Conservation (phyloP, 2,113 vertebrate genomes). For the Brachyhypopomus gauderio region DNA sequence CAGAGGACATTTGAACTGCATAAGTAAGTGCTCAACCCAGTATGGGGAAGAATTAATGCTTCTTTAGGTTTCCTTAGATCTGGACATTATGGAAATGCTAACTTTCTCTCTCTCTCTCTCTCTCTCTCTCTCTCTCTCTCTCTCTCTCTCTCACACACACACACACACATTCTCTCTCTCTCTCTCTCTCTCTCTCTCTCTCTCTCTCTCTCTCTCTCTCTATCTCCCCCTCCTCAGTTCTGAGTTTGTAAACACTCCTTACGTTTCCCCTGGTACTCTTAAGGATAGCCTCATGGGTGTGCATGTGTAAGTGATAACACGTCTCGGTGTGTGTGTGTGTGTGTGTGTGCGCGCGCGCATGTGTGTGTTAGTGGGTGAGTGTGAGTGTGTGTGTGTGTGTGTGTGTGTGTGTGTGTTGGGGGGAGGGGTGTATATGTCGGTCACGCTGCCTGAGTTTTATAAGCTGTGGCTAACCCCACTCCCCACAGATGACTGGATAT, state of each 20-base stretch:
- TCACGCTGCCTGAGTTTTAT: slow-evolving; percentile 76
- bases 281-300: slow-evolving; percentile 29
- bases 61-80: too few species aligned
- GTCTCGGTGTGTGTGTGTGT: slow-evolving; percentile 37
- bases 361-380: slow-evolving; percentile 47
- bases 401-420: slow-evolving; percentile 24
- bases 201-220: not conserved
- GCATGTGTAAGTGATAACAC: slow-evolving; percentile 22
- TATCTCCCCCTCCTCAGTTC: not conserved
- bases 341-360: slow-evolving; percentile 34
- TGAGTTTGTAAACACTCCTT: slow-evolving; percentile 30
- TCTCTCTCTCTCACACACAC: not conserved
- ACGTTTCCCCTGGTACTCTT: slow-evolving; percentile 19
- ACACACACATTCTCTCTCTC: too few species aligned
- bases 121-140: not conserved
- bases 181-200: not conserved
- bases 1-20: too few species aligned
- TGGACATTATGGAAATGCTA: too few species aligned
- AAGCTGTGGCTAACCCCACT: slow-evolving; percentile 78
- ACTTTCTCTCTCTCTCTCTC: not conserved
- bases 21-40: too few species aligned
- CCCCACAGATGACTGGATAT: slow-evolving; percentile 78
- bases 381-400: not conserved
- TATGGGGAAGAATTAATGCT: too few species aligned
- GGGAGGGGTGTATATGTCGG: slow-evolving; percentile 63